Evolutionary conservation across 2,888 invertebrate genomes (phyloP).

Genomic region (Drosophila emarginata): DNA sequence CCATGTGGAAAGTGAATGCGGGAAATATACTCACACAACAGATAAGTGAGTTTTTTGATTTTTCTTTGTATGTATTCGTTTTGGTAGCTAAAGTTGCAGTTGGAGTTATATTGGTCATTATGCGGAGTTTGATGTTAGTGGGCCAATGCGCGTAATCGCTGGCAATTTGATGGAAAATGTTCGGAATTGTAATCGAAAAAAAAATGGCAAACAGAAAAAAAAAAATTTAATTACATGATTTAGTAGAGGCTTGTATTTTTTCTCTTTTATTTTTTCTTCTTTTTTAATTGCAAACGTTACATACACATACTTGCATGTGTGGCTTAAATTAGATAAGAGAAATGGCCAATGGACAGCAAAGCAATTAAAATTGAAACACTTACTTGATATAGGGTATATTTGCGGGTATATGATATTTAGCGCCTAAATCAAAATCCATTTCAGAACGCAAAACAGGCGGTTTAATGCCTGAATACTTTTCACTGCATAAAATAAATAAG

Average conservation of each 20-base stretch:
- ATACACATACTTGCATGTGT: conserved; percentile 47
- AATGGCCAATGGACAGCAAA: conserved; percentile 17
- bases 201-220: conserved; percentile 53
- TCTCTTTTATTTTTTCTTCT: conserved; percentile 36
- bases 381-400: conserved; percentile 95
- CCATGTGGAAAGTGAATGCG: conserved; percentile 79
- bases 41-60: conserved; percentile 62
- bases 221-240: conserved; percentile 38
- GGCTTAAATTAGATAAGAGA: conserved; percentile 53
- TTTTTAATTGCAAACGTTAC: conserved; percentile 63
- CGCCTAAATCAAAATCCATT: conserved; percentile 94
- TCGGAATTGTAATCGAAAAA: conserved; percentile 61
- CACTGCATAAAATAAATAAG: conserved; percentile 84
- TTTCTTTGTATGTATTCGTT: not conserved
- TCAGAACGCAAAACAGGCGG: conserved; percentile 93
- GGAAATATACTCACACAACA: conserved; percentile 59
- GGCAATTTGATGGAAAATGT: conserved; percentile 68
- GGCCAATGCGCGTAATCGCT: conserved; percentile 73
- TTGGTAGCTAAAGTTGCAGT: conserved; percentile 45
- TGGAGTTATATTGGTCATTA: conserved; percentile 57
- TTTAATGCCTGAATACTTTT: conserved; percentile 92
- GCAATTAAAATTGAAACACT: conserved; percentile 81
- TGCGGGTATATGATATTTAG: conserved; percentile 95
- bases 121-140: conserved; percentile 66
- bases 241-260: conserved; percentile 28